These are phyloP conservation scores for Iguana delicatissima DNA, from an alignment of 2,797 vertebrate genomes.

Conservation along the genomic window DNA sequence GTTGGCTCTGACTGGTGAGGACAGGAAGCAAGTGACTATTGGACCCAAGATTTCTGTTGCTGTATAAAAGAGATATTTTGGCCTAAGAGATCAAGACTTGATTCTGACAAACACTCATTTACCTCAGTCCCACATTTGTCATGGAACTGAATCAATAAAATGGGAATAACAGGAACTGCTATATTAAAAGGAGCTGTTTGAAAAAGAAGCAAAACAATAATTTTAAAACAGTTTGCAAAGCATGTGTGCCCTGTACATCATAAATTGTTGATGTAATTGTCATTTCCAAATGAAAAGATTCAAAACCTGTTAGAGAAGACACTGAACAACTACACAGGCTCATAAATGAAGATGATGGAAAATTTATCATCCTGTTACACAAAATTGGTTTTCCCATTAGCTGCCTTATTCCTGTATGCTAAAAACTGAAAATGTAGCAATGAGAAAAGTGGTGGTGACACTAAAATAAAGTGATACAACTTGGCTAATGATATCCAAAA, in stretches of 20 bases:
- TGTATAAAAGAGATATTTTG: neutral
- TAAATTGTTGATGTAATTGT: conserved; percentile 20
- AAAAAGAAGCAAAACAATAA: neutral
- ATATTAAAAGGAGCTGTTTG: neutral
- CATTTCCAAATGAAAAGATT: conserved; percentile 26
- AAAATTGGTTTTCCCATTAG: conserved; percentile 74
- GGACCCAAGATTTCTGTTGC: neutral
- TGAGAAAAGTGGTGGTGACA: conserved; percentile 70
- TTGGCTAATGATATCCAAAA: conserved; percentile 77
- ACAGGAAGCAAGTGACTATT: too few species aligned
- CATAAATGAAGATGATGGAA: conserved; percentile 60
- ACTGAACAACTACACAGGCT: conserved; percentile 43
- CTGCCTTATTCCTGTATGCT: conserved; percentile 76
- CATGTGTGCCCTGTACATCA: conserved; percentile 1
- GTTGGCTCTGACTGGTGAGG: too few species aligned
- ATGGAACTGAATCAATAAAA: neutral
- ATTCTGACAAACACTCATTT: neutral
- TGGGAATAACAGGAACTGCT: neutral
- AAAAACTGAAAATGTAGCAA: conserved; percentile 71
- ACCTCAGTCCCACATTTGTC: neutral
- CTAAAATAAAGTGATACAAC: conserved; percentile 73
- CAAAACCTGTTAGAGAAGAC: neutral
- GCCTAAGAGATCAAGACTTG: neutral
- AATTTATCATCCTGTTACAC: conserved; percentile 68
- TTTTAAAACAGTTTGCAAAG: neutral